Percentiles rank a stretch among this genome's conserved stretches.
These are phyloP conservation scores for Augochlora pura DNA, from an alignment of 1,140 invertebrate genomes.

Conservation along the genomic window DNA sequence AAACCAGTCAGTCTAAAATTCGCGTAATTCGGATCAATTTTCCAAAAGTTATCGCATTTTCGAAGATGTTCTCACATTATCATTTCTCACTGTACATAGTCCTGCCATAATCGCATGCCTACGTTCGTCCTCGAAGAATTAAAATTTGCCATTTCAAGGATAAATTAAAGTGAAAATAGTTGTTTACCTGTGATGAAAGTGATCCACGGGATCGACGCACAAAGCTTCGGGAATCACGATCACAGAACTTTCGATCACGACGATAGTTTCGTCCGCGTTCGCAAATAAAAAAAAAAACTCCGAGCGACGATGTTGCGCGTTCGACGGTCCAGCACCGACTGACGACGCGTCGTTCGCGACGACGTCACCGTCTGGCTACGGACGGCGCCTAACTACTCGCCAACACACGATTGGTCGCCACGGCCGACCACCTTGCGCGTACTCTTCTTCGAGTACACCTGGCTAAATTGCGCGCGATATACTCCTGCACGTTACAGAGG, in stretches of 20 bases:
- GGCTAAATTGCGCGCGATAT: slow-evolving; percentile 26
- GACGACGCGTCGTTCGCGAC: slow-evolving; percentile 11
- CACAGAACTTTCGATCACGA: not conserved
- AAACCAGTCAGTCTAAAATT: no score
- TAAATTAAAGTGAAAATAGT: no score
- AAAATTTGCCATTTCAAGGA: no score
- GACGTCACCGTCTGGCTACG: slow-evolving; percentile 18
- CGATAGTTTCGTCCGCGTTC: not conserved
- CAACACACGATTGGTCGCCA: slow-evolving; percentile 50
- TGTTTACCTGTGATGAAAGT: no score
- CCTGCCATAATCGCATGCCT: no score
- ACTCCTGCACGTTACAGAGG: slow-evolving; percentile 18
- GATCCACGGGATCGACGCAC: no score
- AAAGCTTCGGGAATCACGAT: not conserved
- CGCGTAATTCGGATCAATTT: no score
- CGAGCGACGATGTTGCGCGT: not conserved
- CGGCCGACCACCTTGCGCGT: slow-evolving; percentile 25
- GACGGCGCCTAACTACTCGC: slow-evolving; percentile 52
- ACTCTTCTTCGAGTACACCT: slow-evolving; percentile 12
- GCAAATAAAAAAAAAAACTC: not conserved
- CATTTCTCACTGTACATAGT: no score
- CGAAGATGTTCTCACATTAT: no score
- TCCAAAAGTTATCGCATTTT: no score
- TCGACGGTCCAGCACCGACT: slow-evolving; percentile 46
- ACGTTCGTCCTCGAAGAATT: no score